Percentiles rank a stretch among this genome's conserved stretches.
phyloP scores from a whole-genome alignment of 2,888 invertebrate species.

The Anthophora plumipes region DNA sequence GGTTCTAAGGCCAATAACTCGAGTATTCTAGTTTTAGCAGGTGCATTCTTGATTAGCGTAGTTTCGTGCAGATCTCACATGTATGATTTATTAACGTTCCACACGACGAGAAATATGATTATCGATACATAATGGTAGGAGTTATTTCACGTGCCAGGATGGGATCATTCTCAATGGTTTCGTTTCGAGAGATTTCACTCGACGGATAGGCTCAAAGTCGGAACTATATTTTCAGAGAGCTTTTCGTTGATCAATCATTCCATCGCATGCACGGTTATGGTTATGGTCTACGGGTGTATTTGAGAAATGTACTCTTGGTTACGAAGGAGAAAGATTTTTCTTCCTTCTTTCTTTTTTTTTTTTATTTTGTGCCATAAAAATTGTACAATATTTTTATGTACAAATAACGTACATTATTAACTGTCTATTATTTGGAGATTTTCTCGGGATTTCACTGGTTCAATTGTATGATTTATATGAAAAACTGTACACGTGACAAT shows the following conservation, averaged over 20 bases:
- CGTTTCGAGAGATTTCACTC: constrained; percentile 10
- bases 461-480: no score
- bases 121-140: constrained; percentile 1
- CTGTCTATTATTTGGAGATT: no score
- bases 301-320: background rate
- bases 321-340: background rate
- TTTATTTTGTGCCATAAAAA: no score
- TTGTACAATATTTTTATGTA: no score
- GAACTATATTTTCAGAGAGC: background rate
- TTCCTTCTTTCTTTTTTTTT: no score
- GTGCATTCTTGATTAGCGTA: constrained; percentile 37
- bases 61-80: constrained; percentile 9
- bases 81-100: constrained; percentile 14
- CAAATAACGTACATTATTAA: no score
- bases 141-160: background rate
- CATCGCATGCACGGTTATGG: background rate
- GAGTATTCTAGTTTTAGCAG: constrained; percentile 59
- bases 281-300: background rate
- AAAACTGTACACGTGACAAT: no score
- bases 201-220: background rate
- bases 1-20: constrained; percentile 62
- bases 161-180: background rate
- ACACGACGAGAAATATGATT: background rate
- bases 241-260: background rate
- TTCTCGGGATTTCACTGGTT: no score